A percentile compares a stretch with the other conserved stretches of the same genome.
Evolutionary conservation across 2,797 vertebrate species (phyloP).

Genomic region (Coregonus suidteri): DNA sequence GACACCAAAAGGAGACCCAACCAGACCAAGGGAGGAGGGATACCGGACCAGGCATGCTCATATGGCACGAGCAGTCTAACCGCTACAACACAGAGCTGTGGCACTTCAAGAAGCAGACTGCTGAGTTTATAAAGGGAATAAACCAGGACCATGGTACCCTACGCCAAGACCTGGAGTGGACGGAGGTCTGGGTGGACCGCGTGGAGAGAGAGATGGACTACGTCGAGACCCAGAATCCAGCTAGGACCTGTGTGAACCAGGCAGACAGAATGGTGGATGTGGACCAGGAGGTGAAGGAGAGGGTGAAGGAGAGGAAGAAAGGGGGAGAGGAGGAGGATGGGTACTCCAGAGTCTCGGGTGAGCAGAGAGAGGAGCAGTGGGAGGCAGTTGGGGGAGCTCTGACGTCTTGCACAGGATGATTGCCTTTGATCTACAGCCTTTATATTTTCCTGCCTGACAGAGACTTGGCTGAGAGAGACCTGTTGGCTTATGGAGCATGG

Average conservation of each 20-base stretch:
- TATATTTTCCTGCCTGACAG: conserved; percentile 6
- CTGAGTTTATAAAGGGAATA: conserved; percentile 79
- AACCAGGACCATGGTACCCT: conserved; percentile 80
- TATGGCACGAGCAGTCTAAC: conserved; percentile 90
- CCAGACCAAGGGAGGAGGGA: not conserved
- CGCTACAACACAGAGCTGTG: conserved; percentile 85
- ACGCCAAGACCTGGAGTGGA: conserved; percentile 77
- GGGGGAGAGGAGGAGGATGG: conserved; percentile 71
- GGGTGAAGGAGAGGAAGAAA: conserved; percentile 6
- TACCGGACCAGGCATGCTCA: conserved; percentile 63
- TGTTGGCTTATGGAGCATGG: conserved; percentile 25
- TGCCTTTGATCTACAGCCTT: conserved; percentile 38
- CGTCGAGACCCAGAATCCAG: conserved; percentile 85
- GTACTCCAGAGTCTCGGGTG: conserved; percentile 82
- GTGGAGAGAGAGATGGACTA: conserved; percentile 90
- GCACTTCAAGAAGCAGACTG: conserved; percentile 88
- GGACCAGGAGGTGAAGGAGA: conserved; percentile 24
- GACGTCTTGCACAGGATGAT: conserved; percentile 7
- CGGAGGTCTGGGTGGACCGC: conserved; percentile 77
- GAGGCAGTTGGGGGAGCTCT: not conserved
- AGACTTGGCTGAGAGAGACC: conserved; percentile 21
- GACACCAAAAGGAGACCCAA: conserved; percentile 23
- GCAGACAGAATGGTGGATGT: conserved; percentile 81
- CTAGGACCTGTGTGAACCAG: conserved; percentile 82
- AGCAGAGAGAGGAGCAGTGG: conserved; percentile 41